Base-by-base conservation (phyloP, 2,113 vertebrate genomes). In the Eubucco bourcierii region DNA sequence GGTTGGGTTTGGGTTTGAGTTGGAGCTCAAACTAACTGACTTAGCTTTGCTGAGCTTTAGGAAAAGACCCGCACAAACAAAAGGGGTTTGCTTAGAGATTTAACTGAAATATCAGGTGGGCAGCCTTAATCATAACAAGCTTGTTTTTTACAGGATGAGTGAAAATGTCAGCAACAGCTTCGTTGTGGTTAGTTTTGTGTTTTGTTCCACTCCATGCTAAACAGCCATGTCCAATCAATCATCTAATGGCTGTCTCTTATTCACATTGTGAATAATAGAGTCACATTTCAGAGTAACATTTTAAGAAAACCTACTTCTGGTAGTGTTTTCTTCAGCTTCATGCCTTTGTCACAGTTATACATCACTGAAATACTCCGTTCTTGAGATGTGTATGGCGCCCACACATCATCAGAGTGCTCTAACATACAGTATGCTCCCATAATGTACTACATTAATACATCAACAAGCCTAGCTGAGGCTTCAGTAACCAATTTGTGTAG, bases 371-470 rank as follows among this genome's bases (percentile, higher is more conserved):
- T 3, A 37, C 77, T 83, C 92, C n/a, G 34, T 75, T 73, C 28
- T 28, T 92, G 74, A 0, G 0, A 72, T 74, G 34, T 46, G 6
- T 37, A 9, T 0, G 7, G 70, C 84, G 65, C 17, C 64, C 6
- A 6, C 80, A 16, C 20, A 63, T 80, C 84, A 78, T 37, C 50
- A 55, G 17, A 34, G 83, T n/a, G 68, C 90, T 76, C 67, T 27
- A 72, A 56, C 44, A 46, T 46, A 46, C 16, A 8, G 44, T 17
- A 18, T 64, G 81, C 79, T 88, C 87, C 90, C 87, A 31, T 83
- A 87, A 73, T 2, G 0, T 55, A 92, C 90, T 88, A 95, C 91
- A 85, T 59, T 90, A 84, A 84, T 88, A 64, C 82, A 94, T 94
- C 93, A 87, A 4, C 70, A 50, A 14, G 7, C 65, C 17, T 24